Percentiles rank a stretch among this genome's conserved stretches.
These are phyloP conservation scores for Cyprinodon diabolis DNA, from an alignment of 2,797 vertebrate species.

Conservation along the genomic window DNA sequence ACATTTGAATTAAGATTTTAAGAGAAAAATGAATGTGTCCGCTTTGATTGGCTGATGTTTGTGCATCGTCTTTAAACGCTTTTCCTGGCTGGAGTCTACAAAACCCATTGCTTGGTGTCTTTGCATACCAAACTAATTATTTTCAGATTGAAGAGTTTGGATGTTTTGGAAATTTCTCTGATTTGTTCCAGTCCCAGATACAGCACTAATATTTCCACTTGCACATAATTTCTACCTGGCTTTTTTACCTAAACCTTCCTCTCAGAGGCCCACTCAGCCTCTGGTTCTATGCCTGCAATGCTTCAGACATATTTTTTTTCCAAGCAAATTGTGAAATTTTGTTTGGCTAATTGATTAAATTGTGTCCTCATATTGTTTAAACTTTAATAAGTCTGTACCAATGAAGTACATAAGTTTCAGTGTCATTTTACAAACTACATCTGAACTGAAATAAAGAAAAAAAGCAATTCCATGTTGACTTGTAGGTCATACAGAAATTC, in stretches of 20 bases:
- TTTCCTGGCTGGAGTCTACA: not conserved
- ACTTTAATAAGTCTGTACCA: not conserved
- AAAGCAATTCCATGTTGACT: not conserved
- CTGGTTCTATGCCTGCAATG: not conserved
- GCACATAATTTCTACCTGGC: no score
- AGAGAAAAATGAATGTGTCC: not conserved
- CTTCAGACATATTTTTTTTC: no score
- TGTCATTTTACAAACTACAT: not conserved
- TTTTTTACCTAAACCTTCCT: not conserved
- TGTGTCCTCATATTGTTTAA: not conserved
- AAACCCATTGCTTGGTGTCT: not conserved
- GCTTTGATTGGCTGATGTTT: not conserved
- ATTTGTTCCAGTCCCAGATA: not conserved
- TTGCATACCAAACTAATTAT: not conserved
- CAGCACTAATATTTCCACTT: no score
- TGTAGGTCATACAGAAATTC: not conserved
- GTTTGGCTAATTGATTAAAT: not conserved
- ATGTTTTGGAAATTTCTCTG: not conserved
- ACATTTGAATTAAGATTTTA: not conserved
- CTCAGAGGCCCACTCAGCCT: not conserved
- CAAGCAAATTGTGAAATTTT: no score
- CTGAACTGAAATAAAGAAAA: not conserved
- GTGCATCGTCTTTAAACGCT: not conserved
- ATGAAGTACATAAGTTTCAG: not conserved
- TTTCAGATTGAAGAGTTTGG: not conserved